Evolutionary conservation across 1,140 invertebrate genomes (phyloP), one percentile per base, ranked within the genome.

Genomic region (Spodoptera litura): DNA sequence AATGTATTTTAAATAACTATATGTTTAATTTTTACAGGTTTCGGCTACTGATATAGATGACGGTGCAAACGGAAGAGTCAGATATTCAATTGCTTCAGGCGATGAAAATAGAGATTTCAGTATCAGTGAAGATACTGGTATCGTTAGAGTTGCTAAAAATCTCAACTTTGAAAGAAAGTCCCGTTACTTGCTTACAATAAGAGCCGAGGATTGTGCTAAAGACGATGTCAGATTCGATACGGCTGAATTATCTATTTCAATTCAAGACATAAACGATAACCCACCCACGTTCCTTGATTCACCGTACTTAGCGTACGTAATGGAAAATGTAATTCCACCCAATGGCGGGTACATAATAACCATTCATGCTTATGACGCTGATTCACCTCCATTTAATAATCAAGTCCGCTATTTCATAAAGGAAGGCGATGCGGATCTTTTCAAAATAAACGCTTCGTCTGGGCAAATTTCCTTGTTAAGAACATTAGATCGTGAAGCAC

Each of bases 191-290:
- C 91, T 99, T 74, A 97, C 96, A 0, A 96, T 99, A 8, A 96
- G 96, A 73, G 98, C 98, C 0, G 98, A 99, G 93, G 98, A 99
- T 91, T 98, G 97, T 87, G 98, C 97, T 1, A 95, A 96, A 64
- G 96, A 96, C 13, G 95, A 95, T 66, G 90, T 95, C 0, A 95
- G 96, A 74, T 96, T 95, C 79, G 97, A 98, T 88, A 97, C 96
- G 5, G 97, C 98, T 12, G 96, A 96, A 90, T 94, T 97, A 74
- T 95, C 95, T 55, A 96, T 97, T 81, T 95, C 94, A 51, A 96
- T 99, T 4, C 96, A 97, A 31, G 99, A 99, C 94, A 97, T 99
- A 82, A 99, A 99, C 93, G 99, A 99, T 94, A 99, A 99, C 88
- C 96, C 98, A 8, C 99, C 99, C 1, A 97, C 97, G 0, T 99